Evolutionary conservation across 2,888 invertebrate genomes (phyloP).

Genomic region (Ernsta delagoae): DNA sequence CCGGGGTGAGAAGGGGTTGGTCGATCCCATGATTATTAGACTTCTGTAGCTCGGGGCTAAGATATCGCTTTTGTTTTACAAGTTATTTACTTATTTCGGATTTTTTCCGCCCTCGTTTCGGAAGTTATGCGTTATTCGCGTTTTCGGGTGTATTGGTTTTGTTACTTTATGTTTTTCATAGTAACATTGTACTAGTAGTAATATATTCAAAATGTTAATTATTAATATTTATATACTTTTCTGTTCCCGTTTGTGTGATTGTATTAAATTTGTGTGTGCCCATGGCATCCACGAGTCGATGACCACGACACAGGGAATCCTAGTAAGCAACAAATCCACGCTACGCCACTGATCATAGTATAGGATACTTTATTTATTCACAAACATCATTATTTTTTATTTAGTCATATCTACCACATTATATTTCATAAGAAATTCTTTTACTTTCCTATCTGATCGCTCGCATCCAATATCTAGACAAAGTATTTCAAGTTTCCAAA

Average conservation of each 20-base stretch:
- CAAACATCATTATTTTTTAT: no score
- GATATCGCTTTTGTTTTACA: constrained; percentile 22
- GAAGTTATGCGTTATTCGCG: neutral
- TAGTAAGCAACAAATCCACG: no score
- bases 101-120: neutral
- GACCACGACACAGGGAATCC: no score
- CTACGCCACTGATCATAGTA: no score
- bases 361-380: no score
- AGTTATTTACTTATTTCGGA: constrained; percentile 2
- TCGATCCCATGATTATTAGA: constrained; percentile 72
- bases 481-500: constrained; percentile 12
- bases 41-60: constrained; percentile 43
- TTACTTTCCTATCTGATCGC: neutral
- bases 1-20: constrained; percentile 76
- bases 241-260: no score
- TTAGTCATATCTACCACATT: neutral
- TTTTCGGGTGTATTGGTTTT: neutral
- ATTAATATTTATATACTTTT: no score
- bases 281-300: no score
- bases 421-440: neutral
- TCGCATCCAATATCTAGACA: constrained; percentile 15
- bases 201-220: no score
- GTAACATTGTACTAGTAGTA: no score
- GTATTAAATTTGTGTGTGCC: no score
- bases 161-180: no score